Conservation (phyloP, 2,888 invertebrate species). For the Leucophenga montana region DNA sequence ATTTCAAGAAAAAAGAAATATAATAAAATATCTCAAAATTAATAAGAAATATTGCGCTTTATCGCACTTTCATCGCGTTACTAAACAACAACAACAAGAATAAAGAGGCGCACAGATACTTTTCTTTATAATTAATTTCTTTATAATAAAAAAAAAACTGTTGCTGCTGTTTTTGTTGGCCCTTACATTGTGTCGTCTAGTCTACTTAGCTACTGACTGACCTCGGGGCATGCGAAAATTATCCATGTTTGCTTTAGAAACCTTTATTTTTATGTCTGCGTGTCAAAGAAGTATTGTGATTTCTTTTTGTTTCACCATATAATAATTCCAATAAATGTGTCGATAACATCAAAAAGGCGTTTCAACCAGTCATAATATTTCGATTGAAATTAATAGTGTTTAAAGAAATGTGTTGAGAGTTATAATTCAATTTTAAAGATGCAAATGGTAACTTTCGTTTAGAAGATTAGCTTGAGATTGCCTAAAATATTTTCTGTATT, state of each 20-base stretch:
- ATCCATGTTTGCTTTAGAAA: not conserved
- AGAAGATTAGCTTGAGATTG: too few species aligned
- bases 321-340: too few species aligned
- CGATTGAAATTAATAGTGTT: not conserved
- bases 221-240: conserved; percentile 2
- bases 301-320: not conserved
- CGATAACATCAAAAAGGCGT: conserved; percentile 13
- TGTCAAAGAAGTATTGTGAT: not conserved
- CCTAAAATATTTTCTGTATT: too few species aligned
- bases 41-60: conserved; percentile 32
- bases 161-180: not conserved
- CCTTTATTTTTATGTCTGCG: not conserved
- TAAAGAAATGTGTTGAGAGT: conserved; percentile 4
- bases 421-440: conserved; percentile 40
- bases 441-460: too few species aligned
- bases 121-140: conserved; percentile 20
- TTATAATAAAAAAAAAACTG: too few species aligned
- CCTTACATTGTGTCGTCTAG: too few species aligned
- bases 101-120: not conserved
- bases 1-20: not conserved
- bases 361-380: conserved; percentile 1
- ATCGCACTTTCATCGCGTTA: conserved; percentile 59
- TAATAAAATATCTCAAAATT: not conserved
- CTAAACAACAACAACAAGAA: too few species aligned
- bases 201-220: not conserved